Evolutionary conservation across 2,113 vertebrate genomes (phyloP), one percentile per base, ranked within the genome.

Genomic region (Percopsis transmontana): DNA sequence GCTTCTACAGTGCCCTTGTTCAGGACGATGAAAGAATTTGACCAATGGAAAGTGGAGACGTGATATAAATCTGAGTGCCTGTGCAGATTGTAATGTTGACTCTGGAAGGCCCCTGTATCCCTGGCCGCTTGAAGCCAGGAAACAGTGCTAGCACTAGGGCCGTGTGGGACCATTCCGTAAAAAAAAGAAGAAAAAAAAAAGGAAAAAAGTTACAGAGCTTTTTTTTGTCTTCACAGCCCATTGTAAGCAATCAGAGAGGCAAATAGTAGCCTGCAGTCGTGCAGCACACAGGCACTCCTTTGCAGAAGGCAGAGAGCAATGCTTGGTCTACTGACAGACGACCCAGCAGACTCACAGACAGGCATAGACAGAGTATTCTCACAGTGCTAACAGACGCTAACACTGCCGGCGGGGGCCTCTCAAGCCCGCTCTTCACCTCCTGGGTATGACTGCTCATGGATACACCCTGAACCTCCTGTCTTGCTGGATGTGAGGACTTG

Each of bases 81-180:
- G 86, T 83, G 76, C 79, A 88, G 69, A 84, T 77, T 66, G 69
- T 85, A 68, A 79, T 88, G 87, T 90, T 89, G 83, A 87, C 68
- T 85, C 66, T 88, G 87, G 86, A 81, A 80, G 58, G 55, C 61
- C 73, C 57, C 58, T 58, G 50, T 60, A 79, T 47, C 11, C 18
- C 58, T 61, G 55, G 76, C 80, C 78, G 68, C 80, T 79, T 63
- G 77, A 75, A 77, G 70, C 86, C 86, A 86, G 74, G 84, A 86
- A 92, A 92, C 89, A 78, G 80, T 75, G 80, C 91, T 90, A 88
- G 91, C 91, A 92, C 92, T 92, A 93, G 92, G 91, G 91, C 91
- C 92, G 90, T 93, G 92, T 90, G 88, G 90, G 87, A 92, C 82
- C 76, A 85, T 79, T 80, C 75, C 77, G 82, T 38, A 7, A 76